Conservation (phyloP, 2,113 vertebrate genomes). For the Protomyctophum bolini region DNA sequence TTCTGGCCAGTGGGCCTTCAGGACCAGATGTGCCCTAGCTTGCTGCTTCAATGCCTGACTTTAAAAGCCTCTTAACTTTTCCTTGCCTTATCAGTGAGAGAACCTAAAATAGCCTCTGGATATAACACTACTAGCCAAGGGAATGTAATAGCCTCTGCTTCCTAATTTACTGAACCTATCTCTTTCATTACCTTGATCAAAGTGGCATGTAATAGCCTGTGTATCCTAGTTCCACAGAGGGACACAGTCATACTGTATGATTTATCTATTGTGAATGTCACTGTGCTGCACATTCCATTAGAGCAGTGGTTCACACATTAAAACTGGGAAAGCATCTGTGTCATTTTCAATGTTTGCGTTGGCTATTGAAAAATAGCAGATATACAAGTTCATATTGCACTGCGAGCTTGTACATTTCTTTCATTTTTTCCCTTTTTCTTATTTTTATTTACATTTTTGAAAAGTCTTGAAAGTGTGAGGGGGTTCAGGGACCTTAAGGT, state of each 20-base stretch:
- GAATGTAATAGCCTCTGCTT: slow-evolving; percentile 23
- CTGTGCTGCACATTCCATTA: no score
- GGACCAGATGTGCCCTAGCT: slow-evolving; percentile 54
- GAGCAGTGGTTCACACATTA: no score
- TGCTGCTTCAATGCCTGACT: slow-evolving; percentile 48
- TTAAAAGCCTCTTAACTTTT: slow-evolving; percentile 53
- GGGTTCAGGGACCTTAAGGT: no score
- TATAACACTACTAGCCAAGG: slow-evolving; percentile 50
- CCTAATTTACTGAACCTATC: slow-evolving; percentile 59
- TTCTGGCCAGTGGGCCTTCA: slow-evolving; percentile 26
- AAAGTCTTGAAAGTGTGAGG: no score
- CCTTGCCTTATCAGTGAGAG: slow-evolving; percentile 33
- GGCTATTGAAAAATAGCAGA: no score
- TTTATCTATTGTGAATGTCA: neutral
- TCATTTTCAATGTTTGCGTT: no score
- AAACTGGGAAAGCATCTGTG: no score
- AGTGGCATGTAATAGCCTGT: slow-evolving; percentile 27
- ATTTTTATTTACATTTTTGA: no score
- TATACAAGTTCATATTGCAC: no score
- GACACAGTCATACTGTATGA: neutral
- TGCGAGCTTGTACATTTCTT: no score
- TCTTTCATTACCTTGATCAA: slow-evolving; percentile 55
- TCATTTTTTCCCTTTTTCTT: no score
- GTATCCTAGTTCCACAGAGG: slow-evolving; percentile 8
- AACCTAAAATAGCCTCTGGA: slow-evolving; percentile 64